A percentile compares a stretch with the other conserved stretches of the same genome.
phyloP scores from a whole-genome alignment of 2,888 invertebrate species.

The Megalurothrips usitatus region DNA sequence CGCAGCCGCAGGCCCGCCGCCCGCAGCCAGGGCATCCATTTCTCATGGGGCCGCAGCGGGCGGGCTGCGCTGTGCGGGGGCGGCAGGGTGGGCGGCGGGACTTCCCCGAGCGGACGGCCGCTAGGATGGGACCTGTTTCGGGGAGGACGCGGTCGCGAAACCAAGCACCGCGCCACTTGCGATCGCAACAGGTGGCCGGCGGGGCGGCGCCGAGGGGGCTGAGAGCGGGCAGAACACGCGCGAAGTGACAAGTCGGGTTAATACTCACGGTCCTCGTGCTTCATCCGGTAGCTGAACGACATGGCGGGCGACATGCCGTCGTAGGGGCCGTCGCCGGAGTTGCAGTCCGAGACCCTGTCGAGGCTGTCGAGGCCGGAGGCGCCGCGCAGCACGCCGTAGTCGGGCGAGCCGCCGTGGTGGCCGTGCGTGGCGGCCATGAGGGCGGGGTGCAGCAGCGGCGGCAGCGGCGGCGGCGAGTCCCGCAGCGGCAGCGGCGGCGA shows the following conservation, averaged over 20 bases:
- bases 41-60: not conserved
- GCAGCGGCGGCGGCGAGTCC: constrained; percentile 74
- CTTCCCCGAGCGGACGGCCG: too few relatives aligned
- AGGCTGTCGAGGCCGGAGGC: constrained; percentile 68
- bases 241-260: not conserved
- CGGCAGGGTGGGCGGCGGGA: too few relatives aligned
- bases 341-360: constrained; percentile 85
- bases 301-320: constrained; percentile 93
- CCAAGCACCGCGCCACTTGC: not conserved
- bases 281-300: constrained; percentile 59
- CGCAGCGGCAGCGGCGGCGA: constrained; percentile 53
- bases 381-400: constrained; percentile 66
- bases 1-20: not conserved
- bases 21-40: not conserved
- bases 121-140: too few relatives aligned
- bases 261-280: constrained; percentile 22
- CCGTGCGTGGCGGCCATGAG: constrained; percentile 77
- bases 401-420: constrained; percentile 75
- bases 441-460: constrained; percentile 79
- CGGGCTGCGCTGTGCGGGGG: not conserved
- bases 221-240: too few relatives aligned
- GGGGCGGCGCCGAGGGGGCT: not conserved
- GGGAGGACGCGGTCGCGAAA: too few relatives aligned
- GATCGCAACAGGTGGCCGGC: not conserved
- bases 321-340: constrained; percentile 84